Percentiles rank a stretch among this genome's conserved stretches.
Conservation (phyloP, 2,888 invertebrate genomes). For the Pomacea canaliculata region DNA sequence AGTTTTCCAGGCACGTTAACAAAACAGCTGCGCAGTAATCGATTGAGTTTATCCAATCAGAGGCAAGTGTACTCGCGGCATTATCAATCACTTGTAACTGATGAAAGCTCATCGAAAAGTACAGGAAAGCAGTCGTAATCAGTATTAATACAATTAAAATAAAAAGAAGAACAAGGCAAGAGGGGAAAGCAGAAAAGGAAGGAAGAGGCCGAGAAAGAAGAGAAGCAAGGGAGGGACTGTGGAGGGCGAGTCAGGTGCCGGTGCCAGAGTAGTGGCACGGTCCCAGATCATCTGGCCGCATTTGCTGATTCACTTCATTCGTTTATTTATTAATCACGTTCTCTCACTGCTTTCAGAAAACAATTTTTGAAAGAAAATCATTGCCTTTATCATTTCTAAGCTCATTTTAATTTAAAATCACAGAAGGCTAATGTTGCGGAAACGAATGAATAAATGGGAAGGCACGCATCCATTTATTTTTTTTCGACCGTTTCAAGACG, state of each 20-base stretch:
- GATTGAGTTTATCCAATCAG: slow-evolving; percentile 1
- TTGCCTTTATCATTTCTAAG: too few species aligned
- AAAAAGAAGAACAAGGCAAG: slow-evolving; percentile 4
- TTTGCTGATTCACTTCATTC: neutral
- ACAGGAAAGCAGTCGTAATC: slow-evolving; percentile 7
- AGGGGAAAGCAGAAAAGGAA: slow-evolving; percentile 19
- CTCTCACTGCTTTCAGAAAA: too few species aligned
- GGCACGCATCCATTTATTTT: too few species aligned
- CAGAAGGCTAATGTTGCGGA: too few species aligned
- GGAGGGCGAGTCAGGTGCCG: neutral
- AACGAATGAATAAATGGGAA: too few species aligned
- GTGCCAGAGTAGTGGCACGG: neutral
- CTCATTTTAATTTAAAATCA: too few species aligned
- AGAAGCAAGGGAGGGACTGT: neutral
- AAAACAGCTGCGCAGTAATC: neutral
- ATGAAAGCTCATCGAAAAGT: neutral
- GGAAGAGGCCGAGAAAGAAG: neutral
- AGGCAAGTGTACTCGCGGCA: too few species aligned
- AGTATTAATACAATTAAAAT: neutral
- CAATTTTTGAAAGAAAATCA: too few species aligned
- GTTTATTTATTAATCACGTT: too few species aligned
- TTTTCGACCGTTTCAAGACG: too few species aligned
- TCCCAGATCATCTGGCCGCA: neutral
- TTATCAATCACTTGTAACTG: neutral
- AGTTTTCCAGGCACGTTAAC: neutral